Evolutionary conservation across 23 tunicate genomes (phyloP), one percentile per base, ranked within the genome.

Genomic region (Phallusia fumigata): DNA sequence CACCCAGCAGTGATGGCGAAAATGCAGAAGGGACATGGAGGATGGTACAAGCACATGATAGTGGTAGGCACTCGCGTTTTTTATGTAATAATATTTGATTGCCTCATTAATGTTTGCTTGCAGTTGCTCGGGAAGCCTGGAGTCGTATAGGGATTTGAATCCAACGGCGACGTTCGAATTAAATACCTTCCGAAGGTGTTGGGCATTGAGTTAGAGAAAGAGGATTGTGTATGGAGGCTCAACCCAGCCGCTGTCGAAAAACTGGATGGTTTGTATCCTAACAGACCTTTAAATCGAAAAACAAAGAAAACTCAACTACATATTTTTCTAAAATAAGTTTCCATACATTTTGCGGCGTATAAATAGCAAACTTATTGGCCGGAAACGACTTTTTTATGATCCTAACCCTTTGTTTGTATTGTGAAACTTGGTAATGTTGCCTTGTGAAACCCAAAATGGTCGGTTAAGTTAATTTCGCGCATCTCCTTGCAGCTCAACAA

Each of bases 1-100:
- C 28, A 58, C 69, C 69, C 69, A 1, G 47, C 11, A 24, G 69
- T 22, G 11, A 58, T 58, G 26, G 69, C 2, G 16, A 58, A 13
- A 58, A 58, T 58, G 69, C 69, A 58, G 28, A 8, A 58, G 69
- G 69, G 78, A 0, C 86, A 83, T 32, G 86, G 86, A 11, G 86
- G 86, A 44, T 83, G 86, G 86, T 73, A 83, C 76, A 52, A 52
- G 0, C 51, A 74, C 49, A 83, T 83, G 86, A 53, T 79, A 47
- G 53, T 73, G 44, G 86, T 82, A n/a, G n/a, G n/a, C n/a, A n/a
- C n/a, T n/a, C n/a, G n/a, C n/a, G n/a, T 51, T 51, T 51, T 15
- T 51, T 51, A 18, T 51, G 18, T 51, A 51, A 13, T 18, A 51
- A 51, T 15, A 51, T 51, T 51, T 51, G 15, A 13, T 13, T 51